phyloP scores from a whole-genome alignment of 2,797 vertebrate species.

The Trematomus bernacchii region DNA sequence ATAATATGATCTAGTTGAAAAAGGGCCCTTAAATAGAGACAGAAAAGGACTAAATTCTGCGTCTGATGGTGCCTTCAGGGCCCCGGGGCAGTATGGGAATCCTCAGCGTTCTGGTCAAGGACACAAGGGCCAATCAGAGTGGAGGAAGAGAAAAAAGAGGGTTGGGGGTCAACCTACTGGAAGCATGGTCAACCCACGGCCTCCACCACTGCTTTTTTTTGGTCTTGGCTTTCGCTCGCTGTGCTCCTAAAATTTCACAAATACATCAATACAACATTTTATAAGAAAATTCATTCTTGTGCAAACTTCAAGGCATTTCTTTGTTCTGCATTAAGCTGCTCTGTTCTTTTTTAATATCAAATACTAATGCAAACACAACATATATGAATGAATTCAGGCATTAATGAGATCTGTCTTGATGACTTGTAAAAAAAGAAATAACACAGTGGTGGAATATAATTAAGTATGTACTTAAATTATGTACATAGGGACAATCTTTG shows the following conservation, averaged over 20 bases:
- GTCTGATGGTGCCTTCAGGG: slow-evolving; percentile 76
- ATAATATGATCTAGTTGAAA: background rate
- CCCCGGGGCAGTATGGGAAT: slow-evolving; percentile 84
- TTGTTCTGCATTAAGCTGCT: slow-evolving; percentile 33
- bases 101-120: slow-evolving; percentile 97
- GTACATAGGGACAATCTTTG: too few species aligned
- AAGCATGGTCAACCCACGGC: slow-evolving; percentile 99
- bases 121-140: slow-evolving; percentile 95
- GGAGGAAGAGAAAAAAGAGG: slow-evolving; percentile 89
- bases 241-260: slow-evolving; percentile 99
- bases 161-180: slow-evolving; percentile 95
- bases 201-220: slow-evolving; percentile 99
- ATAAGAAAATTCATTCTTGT: slow-evolving; percentile 55
- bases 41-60: slow-evolving; percentile 82
- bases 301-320: slow-evolving; percentile 43
- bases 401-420: slow-evolving; percentile 2
- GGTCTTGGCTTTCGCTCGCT: slow-evolving; percentile 99
- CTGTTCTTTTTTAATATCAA: slow-evolving; percentile 16
- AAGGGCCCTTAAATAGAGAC: slow-evolving; percentile 84
- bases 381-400: background rate
- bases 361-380: slow-evolving; percentile 29
- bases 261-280: slow-evolving; percentile 92
- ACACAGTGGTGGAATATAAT: background rate
- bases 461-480: too few species aligned
- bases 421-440: slow-evolving; percentile 1